phyloP scores from a whole-genome alignment of 92 coral and sea anemone species.

The Porites evermanni region DNA sequence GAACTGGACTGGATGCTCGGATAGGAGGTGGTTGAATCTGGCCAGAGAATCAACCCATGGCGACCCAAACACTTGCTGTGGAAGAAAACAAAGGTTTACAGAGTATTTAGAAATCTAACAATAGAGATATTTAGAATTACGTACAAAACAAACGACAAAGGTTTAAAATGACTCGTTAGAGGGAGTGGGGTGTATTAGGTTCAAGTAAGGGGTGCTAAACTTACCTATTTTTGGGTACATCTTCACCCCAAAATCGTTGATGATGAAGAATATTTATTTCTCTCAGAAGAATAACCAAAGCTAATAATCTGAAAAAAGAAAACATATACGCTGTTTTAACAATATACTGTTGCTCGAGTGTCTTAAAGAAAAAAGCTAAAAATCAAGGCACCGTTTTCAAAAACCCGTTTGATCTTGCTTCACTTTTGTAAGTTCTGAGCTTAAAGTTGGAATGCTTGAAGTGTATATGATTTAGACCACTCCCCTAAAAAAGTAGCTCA shows the following conservation, averaged over 20 bases:
- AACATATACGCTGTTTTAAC: not conserved
- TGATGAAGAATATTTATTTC: constrained; percentile 81
- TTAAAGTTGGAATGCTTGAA: no score
- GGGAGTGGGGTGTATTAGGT: no score
- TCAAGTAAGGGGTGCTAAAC: not conserved
- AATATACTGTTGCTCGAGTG: no score
- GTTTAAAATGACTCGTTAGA: no score
- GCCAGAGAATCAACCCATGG: constrained; percentile 83
- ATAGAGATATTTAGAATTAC: no score
- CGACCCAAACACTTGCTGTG: constrained; percentile 66
- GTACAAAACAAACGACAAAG: no score
- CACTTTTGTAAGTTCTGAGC: no score
- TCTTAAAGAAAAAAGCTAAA: not conserved
- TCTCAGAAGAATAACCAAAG: constrained; percentile 72
- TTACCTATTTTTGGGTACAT: constrained; percentile 63
- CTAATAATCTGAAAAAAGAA: constrained; percentile 61
- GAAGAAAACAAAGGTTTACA: not conserved
- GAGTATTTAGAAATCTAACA: not conserved
- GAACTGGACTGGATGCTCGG: constrained; percentile 85
- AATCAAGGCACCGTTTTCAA: not conserved
- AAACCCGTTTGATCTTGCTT: not conserved
- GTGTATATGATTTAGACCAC: no score
- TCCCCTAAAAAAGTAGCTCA: no score
- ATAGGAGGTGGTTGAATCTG: constrained; percentile 74
- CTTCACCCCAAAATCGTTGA: constrained; percentile 78